Evolutionary conservation across 2,888 invertebrate species (phyloP), one percentile per base, ranked within the genome.

Genomic region (Adelognathus sp.): DNA sequence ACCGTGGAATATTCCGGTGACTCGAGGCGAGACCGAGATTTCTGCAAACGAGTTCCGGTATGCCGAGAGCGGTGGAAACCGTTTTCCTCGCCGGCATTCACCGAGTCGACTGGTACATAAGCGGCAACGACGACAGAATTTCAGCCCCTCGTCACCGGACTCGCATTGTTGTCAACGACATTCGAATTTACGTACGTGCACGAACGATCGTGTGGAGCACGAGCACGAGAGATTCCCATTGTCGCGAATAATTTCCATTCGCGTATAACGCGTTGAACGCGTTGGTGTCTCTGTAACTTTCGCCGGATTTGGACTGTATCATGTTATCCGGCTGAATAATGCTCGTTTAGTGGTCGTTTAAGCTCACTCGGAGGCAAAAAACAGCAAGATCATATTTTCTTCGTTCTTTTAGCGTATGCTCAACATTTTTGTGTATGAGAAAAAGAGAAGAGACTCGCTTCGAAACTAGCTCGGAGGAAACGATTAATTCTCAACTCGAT

Each of bases 101-200:
- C 44, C 54, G 54, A 14, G 61, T 61, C 18, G 56, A 24, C n/a
- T 33, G n/a, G n/a, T 39, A 24, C 31, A n/a, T 72, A 31, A 41
- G 72, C 61, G 75, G 21, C 61, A n/a, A n/a, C 71, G 61, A 75
- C 29, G 63, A 50, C 58, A 74, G 64, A 70, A 74, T 69, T 74
- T 61, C 46, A 50, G 46, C 24, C 44, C 41, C 52, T 73, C 74
- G 56, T 72, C 76, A 58, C 80, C 76, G 83, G 78, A 83, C 83
- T 85, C 81, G 82, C 86, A 86, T 86, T 83, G 84, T 84, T 83
- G 82, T 83, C 83, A 83, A 80, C 81, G 79, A 80, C 80, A 84
- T 85, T 84, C 81, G 82, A 84, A 85, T 80, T 84, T 80, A 64
- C 73, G 69, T 76, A 80, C 76, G 76, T 76, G 76, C 58, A 21